Conservation (phyloP, 1,140 invertebrate genomes). For the Caenorhabditis brenneri region DNA sequence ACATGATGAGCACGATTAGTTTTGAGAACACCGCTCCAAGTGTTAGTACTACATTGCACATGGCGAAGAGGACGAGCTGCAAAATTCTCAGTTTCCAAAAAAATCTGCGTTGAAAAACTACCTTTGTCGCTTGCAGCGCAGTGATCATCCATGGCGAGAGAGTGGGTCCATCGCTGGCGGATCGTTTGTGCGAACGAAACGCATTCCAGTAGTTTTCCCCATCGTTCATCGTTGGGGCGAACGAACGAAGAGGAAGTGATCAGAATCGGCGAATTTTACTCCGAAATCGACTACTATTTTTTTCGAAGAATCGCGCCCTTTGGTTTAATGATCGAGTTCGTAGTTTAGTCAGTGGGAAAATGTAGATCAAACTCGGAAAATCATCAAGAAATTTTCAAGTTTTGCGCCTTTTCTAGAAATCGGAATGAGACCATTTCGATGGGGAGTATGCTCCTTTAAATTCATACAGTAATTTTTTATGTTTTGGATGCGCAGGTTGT, state of each 20-base stretch:
- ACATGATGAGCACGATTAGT: conserved; percentile 41
- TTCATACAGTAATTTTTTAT: too few relatives aligned
- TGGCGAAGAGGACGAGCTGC: conserved; percentile 34
- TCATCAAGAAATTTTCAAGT: too few relatives aligned
- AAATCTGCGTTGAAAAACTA: conserved; percentile 11
- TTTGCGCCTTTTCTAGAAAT: too few relatives aligned
- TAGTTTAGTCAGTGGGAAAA: too few relatives aligned
- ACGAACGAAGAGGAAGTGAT: neutral
- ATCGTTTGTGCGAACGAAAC: conserved; percentile 53
- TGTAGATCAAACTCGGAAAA: too few relatives aligned
- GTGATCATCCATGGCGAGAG: conserved; percentile 52
- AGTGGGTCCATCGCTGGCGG: neutral
- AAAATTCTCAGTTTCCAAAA: neutral
- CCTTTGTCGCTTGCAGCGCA: conserved; percentile 41
- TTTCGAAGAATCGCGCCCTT: neutral
- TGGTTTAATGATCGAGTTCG: neutral
- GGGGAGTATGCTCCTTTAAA: too few relatives aligned
- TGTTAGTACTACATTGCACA: conserved; percentile 39
- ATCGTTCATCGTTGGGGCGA: conserved; percentile 17
- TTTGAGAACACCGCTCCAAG: conserved; percentile 53
- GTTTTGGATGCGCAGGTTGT: too few relatives aligned
- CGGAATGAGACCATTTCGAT: too few relatives aligned
- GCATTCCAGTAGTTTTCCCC: conserved; percentile 54
- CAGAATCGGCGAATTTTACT: neutral
- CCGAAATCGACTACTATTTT: neutral